Base-by-base conservation (phyloP, 1,140 invertebrate genomes). In the Orius insidiosus region DNA sequence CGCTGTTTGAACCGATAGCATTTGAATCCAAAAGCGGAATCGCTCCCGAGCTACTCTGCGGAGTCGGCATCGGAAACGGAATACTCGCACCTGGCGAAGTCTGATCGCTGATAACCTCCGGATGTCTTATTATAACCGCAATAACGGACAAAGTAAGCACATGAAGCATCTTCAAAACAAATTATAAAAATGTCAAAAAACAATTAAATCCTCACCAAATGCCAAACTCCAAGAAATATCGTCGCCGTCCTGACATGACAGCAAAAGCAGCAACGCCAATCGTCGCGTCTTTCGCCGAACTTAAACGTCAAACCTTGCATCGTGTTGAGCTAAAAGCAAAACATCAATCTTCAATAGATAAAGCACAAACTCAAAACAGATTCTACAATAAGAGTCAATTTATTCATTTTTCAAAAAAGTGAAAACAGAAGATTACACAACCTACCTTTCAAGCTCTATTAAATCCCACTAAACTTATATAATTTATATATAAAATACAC, bases 191-290 rank as follows among this genome's bases (percentile, higher is more conserved):
- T n/a, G n/a, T n/a, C n/a, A n/a, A n/a, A n/a, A n/a, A n/a, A n/a
- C n/a, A n/a, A n/a, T n/a, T n/a, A n/a, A n/a, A n/a, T n/a, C n/a
- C 72, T 73, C 67, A 85, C 83, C 72, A 85, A 67, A 63, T 85
- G 78, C 74, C 79, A 81, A 56, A 83, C 64, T 56, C 83, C 84
- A 48, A 85, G 71, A 47, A 83, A 66, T 42, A 85, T 74, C 8
- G 82, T 85, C 15, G 78, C 82, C 31, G 81, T 85, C 49, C 80
- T 70, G 10, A 88, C 84, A 68, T 86, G 84, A 43, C 83, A 71
- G 57, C 82, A 85, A 54, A 83, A 76, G 57, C 75, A 83, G 62
- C 80, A 85, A 48, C 70, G 69, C 75, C 78, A 83, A 57, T 80
- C 76, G 48, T 70, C 74, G 52, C 68, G 68, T 42, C 73, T 63